phyloP scores from a whole-genome alignment of 2,888 invertebrate species.

The Octodonta nipae region DNA sequence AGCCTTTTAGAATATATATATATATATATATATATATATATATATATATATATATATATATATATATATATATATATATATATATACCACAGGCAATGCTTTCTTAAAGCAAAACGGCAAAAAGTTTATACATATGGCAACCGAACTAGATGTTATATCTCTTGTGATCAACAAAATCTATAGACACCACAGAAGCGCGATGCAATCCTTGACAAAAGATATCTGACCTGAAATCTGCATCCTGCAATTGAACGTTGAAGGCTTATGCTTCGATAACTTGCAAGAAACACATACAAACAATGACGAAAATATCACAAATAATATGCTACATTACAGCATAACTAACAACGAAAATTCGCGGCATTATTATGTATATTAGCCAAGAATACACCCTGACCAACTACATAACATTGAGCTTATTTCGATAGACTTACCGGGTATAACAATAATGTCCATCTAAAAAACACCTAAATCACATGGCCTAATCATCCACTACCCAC shows the following conservation, averaged over 20 bases:
- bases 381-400: constrained; percentile 1
- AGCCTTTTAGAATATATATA: too few species aligned
- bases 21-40: too few species aligned
- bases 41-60: too few species aligned
- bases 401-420: too few species aligned
- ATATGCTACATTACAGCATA: neutral
- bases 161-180: constrained; percentile 1
- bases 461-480: too few species aligned
- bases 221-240: constrained; percentile 1
- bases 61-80: too few species aligned
- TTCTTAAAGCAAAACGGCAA: constrained; percentile 1
- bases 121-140: constrained; percentile 1
- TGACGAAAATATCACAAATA: constrained; percentile 1
- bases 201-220: neutral
- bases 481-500: too few species aligned
- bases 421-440: too few species aligned
- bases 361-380: constrained; percentile 1
- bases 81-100: constrained; percentile 1
- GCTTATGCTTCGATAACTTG: neutral
- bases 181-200: constrained; percentile 1
- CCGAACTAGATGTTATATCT: neutral
- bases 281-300: constrained; percentile 1
- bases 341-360: neutral
- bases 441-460: too few species aligned
- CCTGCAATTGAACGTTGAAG: constrained; percentile 1